These are phyloP conservation scores for Phasianus colchicus DNA, from an alignment of 2,113 vertebrate species.

Conservation along the genomic window DNA sequence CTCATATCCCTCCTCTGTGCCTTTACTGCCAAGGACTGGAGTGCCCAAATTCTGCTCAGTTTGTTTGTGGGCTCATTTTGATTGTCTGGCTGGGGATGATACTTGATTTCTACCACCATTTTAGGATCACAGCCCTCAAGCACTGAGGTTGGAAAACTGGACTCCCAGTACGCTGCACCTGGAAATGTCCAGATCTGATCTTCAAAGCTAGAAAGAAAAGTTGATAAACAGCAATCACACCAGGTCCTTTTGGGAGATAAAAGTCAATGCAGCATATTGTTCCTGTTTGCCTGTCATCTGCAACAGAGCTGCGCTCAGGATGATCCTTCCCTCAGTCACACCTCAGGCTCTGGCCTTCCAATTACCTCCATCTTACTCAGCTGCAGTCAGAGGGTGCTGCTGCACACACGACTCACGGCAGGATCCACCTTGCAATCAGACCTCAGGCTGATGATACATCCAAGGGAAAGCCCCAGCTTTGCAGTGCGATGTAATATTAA, in stretches of 20 bases:
- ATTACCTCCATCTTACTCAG: neutral
- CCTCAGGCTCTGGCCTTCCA: neutral
- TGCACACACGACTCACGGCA: neutral
- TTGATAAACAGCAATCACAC: neutral
- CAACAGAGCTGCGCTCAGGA: neutral
- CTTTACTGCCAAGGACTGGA: neutral
- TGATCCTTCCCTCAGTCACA: neutral
- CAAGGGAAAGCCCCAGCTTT: neutral
- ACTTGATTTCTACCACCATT: neutral
- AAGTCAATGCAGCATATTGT: neutral
- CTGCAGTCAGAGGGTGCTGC: conserved; percentile 14
- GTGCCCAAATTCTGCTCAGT: neutral
- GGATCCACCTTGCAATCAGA: conserved; percentile 27
- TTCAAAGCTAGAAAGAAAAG: neutral
- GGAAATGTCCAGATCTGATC: neutral
- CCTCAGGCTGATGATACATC: neutral
- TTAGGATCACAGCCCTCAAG: neutral
- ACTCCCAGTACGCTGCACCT: neutral
- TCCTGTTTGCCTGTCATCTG: neutral
- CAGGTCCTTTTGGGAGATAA: conserved; percentile 1
- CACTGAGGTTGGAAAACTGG: neutral
- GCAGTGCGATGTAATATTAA: neutral
- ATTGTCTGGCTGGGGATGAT: neutral
- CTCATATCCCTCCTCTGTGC: neutral
- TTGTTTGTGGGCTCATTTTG: neutral